Percentiles rank a stretch among this genome's conserved stretches.
These are phyloP conservation scores for Sericinus montela DNA, from an alignment of 2,888 invertebrate species.

Conservation along the genomic window DNA sequence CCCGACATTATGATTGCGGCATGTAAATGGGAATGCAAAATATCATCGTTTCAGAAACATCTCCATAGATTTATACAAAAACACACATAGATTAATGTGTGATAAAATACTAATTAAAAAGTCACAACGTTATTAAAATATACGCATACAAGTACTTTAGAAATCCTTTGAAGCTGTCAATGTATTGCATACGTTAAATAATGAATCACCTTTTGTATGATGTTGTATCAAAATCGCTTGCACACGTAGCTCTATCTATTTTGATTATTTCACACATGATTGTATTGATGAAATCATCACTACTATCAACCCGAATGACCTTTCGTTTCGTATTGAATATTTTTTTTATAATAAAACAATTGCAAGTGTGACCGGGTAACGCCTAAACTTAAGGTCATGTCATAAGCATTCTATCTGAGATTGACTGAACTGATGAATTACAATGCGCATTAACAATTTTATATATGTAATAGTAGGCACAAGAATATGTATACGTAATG, in stretches of 20 bases:
- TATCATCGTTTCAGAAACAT: too few species aligned
- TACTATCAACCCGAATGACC: conserved; percentile 52
- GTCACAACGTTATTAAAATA: background rate
- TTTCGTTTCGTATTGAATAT: conserved; percentile 48
- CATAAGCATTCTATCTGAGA: conserved; percentile 24
- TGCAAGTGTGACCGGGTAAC: conserved; percentile 54
- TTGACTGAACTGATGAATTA: conserved; percentile 23
- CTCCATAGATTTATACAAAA: too few species aligned
- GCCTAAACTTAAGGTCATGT: conserved; percentile 50
- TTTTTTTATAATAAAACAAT: conserved; percentile 64
- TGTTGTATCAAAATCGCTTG: background rate
- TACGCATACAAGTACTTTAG: too few species aligned
- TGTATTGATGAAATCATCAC: conserved; percentile 13
- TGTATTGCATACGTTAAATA: background rate
- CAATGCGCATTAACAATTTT: conserved; percentile 1
- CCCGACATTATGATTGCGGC: too few species aligned
- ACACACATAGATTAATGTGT: too few species aligned
- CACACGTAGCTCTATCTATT: conserved; percentile 4
- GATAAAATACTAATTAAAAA: too few species aligned
- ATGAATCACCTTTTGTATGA: background rate
- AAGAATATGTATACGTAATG: too few species aligned
- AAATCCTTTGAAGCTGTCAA: background rate
- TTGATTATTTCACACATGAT: conserved; percentile 5
- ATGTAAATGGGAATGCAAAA: too few species aligned
- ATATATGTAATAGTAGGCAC: background rate